Evolutionary conservation across 2,797 vertebrate species (phyloP), one percentile per base, ranked within the genome.

Genomic region (Pangasius djambal): DNA sequence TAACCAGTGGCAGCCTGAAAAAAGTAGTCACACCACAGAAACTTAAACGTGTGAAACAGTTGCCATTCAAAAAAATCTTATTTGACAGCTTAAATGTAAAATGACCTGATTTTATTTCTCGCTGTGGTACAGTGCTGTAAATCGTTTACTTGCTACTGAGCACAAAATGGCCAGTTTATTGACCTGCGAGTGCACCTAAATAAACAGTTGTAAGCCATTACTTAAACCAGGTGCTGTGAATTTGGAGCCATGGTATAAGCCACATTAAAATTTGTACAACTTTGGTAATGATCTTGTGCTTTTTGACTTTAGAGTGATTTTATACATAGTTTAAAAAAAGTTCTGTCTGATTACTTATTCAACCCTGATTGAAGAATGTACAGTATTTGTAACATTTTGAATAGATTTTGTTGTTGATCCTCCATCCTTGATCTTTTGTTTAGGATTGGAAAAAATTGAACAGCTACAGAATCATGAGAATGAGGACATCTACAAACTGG

Each of bases 401-500:
- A 6, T 22, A n/a, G 20, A 28, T 34, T 3, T 1, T 7, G 31
- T 7, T 13, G 22, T 70, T 37, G 2, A 67, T 65, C 15, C 8
- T 79, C 4, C 16, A 48, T 12, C 1, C 84, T 50, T 82, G 0
- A 15, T 6, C 0, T 77, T 48, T 37, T 50, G 57, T 67, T 61
- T 87, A 99, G 99, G 99, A 89, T 96, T 99, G 97, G 98, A 99
- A 96, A 99, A 99, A 93, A 98, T 99, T 86, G 99, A 99, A 96
- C 97, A 98, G 90, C 97, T 99, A 93, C 99, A 99, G 94, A 99
- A 99, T 93, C 99, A 99, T 90, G 99, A 99, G 97, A 99, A 99
- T 93, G 99, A 99, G 96, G 99, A 99, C 95, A 99, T 99, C 97
- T 99, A 99, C 97, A 99, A 99, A 96, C 96, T 99, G 97, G 99